phyloP scores from a whole-genome alignment of 2,113 vertebrate species.

The Etheostoma spectabile region DNA sequence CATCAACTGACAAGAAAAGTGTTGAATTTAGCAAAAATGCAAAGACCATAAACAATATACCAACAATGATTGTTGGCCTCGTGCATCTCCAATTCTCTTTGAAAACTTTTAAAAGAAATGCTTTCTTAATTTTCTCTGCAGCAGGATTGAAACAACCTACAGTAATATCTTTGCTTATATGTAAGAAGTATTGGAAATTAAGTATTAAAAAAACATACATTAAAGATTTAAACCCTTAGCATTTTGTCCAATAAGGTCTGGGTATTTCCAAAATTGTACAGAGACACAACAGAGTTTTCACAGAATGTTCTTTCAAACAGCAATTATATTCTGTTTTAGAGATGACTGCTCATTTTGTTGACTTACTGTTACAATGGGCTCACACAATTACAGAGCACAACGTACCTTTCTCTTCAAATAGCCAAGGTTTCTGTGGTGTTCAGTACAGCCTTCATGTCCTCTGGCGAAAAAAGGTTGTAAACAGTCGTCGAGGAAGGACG shows the following conservation, averaged over 20 bases:
- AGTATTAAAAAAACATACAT: not conserved
- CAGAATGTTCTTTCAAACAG: not conserved
- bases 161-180: not conserved
- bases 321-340: not conserved
- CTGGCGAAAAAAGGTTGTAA: constrained; percentile 70
- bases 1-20: not conserved
- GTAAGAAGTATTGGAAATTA: not conserved
- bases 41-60: not conserved
- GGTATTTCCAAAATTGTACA: not conserved
- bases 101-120: not conserved
- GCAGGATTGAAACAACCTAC: not conserved
- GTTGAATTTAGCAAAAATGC: not conserved
- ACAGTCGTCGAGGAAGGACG: constrained; percentile 77
- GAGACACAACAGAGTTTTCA: not conserved
- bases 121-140: not conserved
- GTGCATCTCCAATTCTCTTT: not conserved
- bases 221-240: not conserved
- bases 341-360: not conserved
- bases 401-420: constrained; percentile 77
- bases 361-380: too few species aligned
- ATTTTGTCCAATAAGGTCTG: not conserved
- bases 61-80: not conserved
- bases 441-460: constrained; percentile 74
- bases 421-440: constrained; percentile 77
- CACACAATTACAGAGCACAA: not conserved